Evolutionary conservation across 2,888 invertebrate species (phyloP), one percentile per base, ranked within the genome.

Genomic region (Hirtodrosophila cameraria): DNA sequence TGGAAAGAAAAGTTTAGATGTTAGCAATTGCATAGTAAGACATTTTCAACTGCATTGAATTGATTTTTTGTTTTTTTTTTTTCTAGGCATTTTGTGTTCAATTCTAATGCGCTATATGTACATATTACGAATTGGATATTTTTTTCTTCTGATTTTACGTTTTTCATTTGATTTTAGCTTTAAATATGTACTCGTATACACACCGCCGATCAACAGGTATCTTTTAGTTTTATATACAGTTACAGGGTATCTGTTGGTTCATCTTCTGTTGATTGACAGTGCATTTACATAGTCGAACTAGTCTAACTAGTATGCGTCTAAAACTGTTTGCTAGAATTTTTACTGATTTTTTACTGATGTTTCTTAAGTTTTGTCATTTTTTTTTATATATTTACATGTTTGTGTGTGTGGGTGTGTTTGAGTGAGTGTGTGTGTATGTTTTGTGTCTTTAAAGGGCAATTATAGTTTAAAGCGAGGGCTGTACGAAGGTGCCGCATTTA

Each of bases 261-360:
- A 23, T 23, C 6, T 23, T 6, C 6, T 23, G 6, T 23, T 48
- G 28, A 58, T 54, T 49, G 18, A 67, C 70, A 46, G 12, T 67
- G 67, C 57, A 68, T 64, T 50, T 68, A 62, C 61, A 41, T 23
- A 16, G 52, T 67, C 67, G 58, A 69, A 42, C 69, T 69, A 73
- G 43, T 69, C 74, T 69, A 61, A 55, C 55, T 72, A 64, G 23
- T 38, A 57, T 46, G 58, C 70, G 48, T 74, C 74, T 74, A 74
- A 59, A 55, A 39, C 69, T 60, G 30, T 60, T 54, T 53, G 53
- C 68, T 72, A 75, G 59, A 50, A 52, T 66, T 75, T 83, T 78
- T 81, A 76, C 77, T 53, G 72, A 75, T 73, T 78, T 79, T 75
- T 69, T 73, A 65, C 67, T 72, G 73, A 75, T 74, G 59, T 61